phyloP scores from a whole-genome alignment of 1,140 invertebrate genomes.

The Pantala flavescens region DNA sequence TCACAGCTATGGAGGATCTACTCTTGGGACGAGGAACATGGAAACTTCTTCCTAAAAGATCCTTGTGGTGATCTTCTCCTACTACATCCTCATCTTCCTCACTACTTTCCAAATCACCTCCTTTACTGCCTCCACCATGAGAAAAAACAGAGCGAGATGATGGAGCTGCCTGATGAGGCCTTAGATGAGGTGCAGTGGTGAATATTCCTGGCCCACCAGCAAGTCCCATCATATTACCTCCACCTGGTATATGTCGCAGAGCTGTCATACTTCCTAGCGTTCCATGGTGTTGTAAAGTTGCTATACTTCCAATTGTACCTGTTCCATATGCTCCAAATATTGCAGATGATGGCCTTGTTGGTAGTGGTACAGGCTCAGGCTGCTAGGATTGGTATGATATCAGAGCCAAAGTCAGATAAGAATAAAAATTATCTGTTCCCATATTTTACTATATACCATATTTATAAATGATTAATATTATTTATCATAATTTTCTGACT shows the following conservation, averaged over 20 bases:
- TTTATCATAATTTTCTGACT: background rate
- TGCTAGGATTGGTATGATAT: constrained; percentile 27
- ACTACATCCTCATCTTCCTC: constrained; percentile 58
- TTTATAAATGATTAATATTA: constrained; percentile 11
- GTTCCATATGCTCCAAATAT: constrained; percentile 41
- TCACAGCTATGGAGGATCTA: constrained; percentile 55
- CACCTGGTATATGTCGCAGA: background rate
- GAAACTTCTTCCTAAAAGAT: constrained; percentile 53
- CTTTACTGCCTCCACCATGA: background rate
- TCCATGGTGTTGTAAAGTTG: background rate
- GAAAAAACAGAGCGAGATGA: background rate
- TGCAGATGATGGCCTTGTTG: constrained; percentile 67
- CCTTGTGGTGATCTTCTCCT: constrained; percentile 26
- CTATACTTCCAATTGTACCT: background rate
- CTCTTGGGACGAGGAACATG: constrained; percentile 70
- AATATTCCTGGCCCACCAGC: background rate
- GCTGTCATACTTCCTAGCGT: background rate
- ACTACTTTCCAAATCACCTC: constrained; percentile 36
- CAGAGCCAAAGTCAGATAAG: background rate
- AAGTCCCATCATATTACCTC: constrained; percentile 13
- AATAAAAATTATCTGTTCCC: no score
- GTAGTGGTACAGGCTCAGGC: constrained; percentile 51
- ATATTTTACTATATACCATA: constrained; percentile 17
- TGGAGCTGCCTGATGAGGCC: background rate
- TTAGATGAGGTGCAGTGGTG: background rate